phyloP scores from a whole-genome alignment of 2,888 invertebrate genomes.

The Chrysomela aeneicollis region DNA sequence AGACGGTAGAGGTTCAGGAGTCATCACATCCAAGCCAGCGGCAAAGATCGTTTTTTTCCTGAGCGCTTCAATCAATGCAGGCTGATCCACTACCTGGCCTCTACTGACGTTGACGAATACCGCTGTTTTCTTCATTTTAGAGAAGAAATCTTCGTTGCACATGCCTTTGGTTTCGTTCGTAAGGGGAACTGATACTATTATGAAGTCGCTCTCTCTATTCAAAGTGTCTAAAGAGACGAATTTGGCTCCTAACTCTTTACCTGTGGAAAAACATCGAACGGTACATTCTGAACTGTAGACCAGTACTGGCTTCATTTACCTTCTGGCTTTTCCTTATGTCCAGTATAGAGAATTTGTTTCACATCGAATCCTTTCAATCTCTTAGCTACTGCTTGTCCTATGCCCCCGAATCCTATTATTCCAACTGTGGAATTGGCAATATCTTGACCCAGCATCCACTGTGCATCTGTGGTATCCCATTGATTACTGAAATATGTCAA shows the following conservation, averaged over 20 bases:
- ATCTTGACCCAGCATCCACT: conserved; percentile 83
- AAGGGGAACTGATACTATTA: conserved; percentile 74
- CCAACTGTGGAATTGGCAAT: conserved; percentile 82
- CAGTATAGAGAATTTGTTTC: conserved; percentile 75
- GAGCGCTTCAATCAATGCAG: conserved; percentile 81
- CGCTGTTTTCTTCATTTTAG: conserved; percentile 78
- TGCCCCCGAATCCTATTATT: conserved; percentile 82
- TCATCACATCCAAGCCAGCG: conserved; percentile 91
- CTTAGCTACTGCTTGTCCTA: conserved; percentile 78
- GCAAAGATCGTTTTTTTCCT: conserved; percentile 78
- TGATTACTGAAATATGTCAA: conserved; percentile 26
- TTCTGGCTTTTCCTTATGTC: conserved; percentile 72
- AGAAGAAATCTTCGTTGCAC: conserved; percentile 73
- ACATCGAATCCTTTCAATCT: conserved; percentile 79
- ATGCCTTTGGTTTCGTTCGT: conserved; percentile 73
- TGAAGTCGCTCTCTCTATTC: conserved; percentile 75
- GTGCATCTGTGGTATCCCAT: conserved; percentile 65
- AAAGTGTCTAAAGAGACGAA: conserved; percentile 74
- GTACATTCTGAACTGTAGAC: neutral
- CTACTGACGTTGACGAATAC: conserved; percentile 81
- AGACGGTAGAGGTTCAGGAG: conserved; percentile 87
- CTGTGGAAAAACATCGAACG: conserved; percentile 45
- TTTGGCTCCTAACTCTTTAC: conserved; percentile 67
- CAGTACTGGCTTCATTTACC: conserved; percentile 55
- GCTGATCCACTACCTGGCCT: conserved; percentile 82